A percentile compares a stretch with the other conserved stretches of the same genome.
Evolutionary conservation across 2,113 vertebrate genomes (phyloP).

Genomic region (Bolborhynchus lineola): DNA sequence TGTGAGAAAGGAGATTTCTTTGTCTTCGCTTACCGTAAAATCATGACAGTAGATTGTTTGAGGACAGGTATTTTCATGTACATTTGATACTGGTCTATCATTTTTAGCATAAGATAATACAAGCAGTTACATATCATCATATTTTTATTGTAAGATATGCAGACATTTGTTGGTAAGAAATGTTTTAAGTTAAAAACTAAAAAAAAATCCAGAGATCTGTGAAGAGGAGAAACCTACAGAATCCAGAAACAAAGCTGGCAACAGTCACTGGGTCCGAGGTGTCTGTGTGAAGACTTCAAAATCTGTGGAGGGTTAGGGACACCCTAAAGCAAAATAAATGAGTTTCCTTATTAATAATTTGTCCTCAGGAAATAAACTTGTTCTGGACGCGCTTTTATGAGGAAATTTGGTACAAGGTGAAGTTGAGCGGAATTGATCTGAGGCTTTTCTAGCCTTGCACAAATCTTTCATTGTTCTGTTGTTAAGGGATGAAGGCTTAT

Average conservation of each 20-base stretch:
- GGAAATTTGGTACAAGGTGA: background rate
- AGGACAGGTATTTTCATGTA: background rate
- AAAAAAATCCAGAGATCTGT: background rate
- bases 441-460: background rate
- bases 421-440: background rate
- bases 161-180: background rate
- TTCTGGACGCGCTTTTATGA: background rate
- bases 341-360: background rate
- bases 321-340: background rate
- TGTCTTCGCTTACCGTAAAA: background rate
- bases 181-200: background rate
- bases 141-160: background rate
- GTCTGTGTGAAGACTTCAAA: background rate
- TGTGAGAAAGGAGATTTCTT: background rate
- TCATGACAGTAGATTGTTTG: background rate
- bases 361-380: background rate
- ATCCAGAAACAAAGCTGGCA: background rate
- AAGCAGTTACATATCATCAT: background rate
- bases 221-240: background rate
- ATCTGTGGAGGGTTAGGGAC: background rate
- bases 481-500: background rate
- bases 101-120: background rate
- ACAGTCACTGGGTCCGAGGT: background rate
- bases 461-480: constrained; percentile 30
- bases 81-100: background rate